Percentiles rank a stretch among this genome's conserved stretches.
Evolutionary conservation across 2,113 vertebrate genomes (phyloP).

Genomic region (Haemorhous mexicanus): DNA sequence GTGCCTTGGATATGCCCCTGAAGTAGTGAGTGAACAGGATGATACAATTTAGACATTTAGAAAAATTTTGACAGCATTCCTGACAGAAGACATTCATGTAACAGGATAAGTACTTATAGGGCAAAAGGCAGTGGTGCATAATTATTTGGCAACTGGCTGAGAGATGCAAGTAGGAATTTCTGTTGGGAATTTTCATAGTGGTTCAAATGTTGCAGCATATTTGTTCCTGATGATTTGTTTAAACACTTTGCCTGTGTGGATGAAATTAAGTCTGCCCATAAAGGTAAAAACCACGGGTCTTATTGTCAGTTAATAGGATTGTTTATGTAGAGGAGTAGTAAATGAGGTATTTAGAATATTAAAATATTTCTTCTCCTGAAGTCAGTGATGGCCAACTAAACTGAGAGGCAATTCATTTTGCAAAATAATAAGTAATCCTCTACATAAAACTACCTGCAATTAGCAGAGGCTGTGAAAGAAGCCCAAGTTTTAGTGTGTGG

Average conservation of each 20-base stretch:
- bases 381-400: background rate
- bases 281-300: background rate
- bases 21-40: background rate
- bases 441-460: background rate
- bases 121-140: background rate
- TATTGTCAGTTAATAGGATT: background rate
- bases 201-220: background rate
- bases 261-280: background rate
- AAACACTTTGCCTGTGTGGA: background rate
- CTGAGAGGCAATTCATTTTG: background rate
- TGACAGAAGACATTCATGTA: background rate
- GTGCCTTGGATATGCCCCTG: background rate
- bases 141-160: background rate
- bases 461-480: background rate
- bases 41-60: background rate
- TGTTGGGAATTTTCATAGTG: background rate
- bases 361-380: background rate
- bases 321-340: background rate
- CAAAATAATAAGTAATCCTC: background rate
- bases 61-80: background rate
- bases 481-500: background rate
- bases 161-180: background rate
- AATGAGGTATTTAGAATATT: background rate
- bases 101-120: background rate
- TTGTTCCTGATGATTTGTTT: background rate